These are phyloP conservation scores for Cottoperca gobio DNA, from an alignment of 2,797 vertebrate genomes.

Conservation along the genomic window DNA sequence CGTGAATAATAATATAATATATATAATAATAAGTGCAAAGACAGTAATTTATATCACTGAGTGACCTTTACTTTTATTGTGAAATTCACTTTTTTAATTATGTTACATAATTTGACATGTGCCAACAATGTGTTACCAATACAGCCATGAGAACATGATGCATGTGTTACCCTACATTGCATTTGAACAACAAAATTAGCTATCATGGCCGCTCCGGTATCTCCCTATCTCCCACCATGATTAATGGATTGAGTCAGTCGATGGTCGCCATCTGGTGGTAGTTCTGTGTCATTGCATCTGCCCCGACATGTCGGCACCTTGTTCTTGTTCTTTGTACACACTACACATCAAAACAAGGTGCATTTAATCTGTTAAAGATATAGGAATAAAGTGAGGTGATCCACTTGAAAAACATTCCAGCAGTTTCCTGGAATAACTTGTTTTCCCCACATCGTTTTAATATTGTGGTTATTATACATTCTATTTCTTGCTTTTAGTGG, in stretches of 20 bases:
- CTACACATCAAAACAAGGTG: background rate
- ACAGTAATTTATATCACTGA: background rate
- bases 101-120: background rate
- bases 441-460: too few species aligned
- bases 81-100: background rate
- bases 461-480: too few species aligned
- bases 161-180: background rate
- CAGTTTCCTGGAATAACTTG: background rate
- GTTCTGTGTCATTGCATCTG: constrained; percentile 32
- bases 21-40: background rate
- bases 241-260: constrained; percentile 34
- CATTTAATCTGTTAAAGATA: background rate
- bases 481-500: background rate
- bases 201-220: too few species aligned
- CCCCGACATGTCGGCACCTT: background rate
- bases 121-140: background rate
- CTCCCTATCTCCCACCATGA: too few species aligned
- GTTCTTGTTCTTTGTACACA: background rate
- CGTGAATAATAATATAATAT: background rate
- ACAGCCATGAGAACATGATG: background rate
- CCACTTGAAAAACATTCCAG: too few species aligned
- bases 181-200: too few species aligned
- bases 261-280: constrained; percentile 68
- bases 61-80: constrained; percentile 12
- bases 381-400: background rate